A percentile compares a stretch with the other conserved stretches of the same genome.
Evolutionary conservation across 2,888 invertebrate species (phyloP).

Genomic region (Trisateles emortualis): DNA sequence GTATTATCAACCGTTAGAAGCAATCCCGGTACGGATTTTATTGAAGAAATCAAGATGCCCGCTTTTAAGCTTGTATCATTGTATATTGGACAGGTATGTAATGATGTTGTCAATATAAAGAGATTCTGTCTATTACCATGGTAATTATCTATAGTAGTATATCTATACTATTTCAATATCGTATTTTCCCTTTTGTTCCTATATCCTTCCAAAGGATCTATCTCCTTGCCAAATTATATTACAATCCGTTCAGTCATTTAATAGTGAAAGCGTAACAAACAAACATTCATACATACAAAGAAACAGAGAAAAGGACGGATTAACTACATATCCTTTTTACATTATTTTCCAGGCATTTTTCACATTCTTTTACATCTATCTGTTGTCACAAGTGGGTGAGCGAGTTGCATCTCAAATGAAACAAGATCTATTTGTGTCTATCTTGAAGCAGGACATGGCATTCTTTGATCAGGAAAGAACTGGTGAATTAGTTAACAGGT

Average conservation of each 20-base stretch:
- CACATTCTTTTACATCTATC: slow-evolving; percentile 96
- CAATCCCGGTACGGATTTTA: slow-evolving; percentile 77
- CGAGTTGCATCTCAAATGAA: slow-evolving; percentile 93
- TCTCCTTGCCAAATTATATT: too few species aligned
- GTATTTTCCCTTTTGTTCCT: too few species aligned
- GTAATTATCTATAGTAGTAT: too few species aligned
- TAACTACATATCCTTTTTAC: not conserved
- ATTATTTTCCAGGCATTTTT: slow-evolving; percentile 90
- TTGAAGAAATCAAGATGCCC: slow-evolving; percentile 89
- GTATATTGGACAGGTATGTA: slow-evolving; percentile 91
- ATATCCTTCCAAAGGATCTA: too few species aligned
- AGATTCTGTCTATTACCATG: too few species aligned
- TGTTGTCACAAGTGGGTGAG: slow-evolving; percentile 96
- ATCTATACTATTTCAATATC: too few species aligned
- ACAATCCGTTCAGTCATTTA: too few species aligned
- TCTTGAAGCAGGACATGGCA: slow-evolving; percentile 94
- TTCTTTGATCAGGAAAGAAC: slow-evolving; percentile 97
- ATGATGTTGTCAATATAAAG: too few species aligned
- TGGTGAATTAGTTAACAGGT: slow-evolving; percentile 96
- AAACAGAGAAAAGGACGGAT: too few species aligned
- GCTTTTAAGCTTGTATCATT: slow-evolving; percentile 89
- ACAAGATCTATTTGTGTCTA: slow-evolving; percentile 92
- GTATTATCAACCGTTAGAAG: slow-evolving; percentile 75
- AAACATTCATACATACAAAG: too few species aligned
- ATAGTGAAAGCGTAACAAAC: too few species aligned